Conservation (phyloP, 2,797 vertebrate species). For the Liasis olivaceus region DNA sequence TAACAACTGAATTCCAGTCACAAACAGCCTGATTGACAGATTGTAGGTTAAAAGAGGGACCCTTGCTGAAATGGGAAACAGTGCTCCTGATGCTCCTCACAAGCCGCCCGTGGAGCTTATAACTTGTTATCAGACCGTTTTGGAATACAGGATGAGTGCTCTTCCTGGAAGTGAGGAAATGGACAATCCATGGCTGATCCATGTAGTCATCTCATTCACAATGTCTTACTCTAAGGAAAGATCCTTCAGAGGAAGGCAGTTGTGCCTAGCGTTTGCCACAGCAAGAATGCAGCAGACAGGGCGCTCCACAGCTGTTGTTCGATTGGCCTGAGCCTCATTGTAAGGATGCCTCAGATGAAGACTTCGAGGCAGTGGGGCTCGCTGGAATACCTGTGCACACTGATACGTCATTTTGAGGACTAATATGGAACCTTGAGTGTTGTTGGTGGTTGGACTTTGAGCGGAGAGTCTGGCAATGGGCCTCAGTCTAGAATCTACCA, state of each 20-base stretch:
- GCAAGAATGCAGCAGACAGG: not conserved
- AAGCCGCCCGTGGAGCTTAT: no score
- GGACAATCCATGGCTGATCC: not conserved
- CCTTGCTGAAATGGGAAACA: no score
- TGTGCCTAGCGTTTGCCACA: not conserved
- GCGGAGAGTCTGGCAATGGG: not conserved
- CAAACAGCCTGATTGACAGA: no score
- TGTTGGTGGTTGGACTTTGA: not conserved
- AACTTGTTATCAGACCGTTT: no score
- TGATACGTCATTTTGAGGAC: not conserved
- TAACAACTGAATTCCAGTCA: no score
- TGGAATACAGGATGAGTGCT: not conserved
- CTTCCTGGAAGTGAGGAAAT: not conserved
- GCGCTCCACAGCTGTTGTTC: not conserved
- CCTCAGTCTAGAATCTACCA: not conserved
- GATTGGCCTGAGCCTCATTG: not conserved
- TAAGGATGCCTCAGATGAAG: not conserved
- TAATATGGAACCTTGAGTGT: not conserved
- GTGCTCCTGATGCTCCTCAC: no score
- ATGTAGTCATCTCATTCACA: not conserved
- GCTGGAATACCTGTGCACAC: not conserved
- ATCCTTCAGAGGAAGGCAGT: not conserved
- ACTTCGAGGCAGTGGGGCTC: not conserved
- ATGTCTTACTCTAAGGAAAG: not conserved
- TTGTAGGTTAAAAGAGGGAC: no score